These are phyloP conservation scores for Dasypogon diadema DNA, from an alignment of 2,888 invertebrate species.

Conservation along the genomic window DNA sequence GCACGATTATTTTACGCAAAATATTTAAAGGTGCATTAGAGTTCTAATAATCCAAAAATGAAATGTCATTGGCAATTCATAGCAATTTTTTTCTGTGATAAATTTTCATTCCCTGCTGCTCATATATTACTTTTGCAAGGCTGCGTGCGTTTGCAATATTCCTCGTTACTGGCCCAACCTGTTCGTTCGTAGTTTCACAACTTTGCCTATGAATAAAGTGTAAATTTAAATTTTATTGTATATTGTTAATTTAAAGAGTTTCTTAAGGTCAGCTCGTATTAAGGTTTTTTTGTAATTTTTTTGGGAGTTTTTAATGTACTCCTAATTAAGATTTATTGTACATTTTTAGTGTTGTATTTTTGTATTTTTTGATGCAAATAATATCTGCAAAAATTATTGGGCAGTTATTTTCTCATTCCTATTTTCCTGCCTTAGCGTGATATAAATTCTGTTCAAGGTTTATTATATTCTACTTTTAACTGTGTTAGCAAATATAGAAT, in stretches of 20 bases:
- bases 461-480: too few relatives aligned
- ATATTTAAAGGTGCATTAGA: too few relatives aligned
- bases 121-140: neutral
- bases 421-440: too few relatives aligned
- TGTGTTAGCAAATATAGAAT: too few relatives aligned
- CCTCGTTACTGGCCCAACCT: neutral
- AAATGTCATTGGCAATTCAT: constrained; percentile 15
- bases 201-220: neutral
- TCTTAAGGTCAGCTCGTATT: neutral
- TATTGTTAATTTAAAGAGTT: neutral
- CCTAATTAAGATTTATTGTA: constrained; percentile 30
- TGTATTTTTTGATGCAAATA: constrained; percentile 41
- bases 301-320: constrained; percentile 1
- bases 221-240: constrained; percentile 17
- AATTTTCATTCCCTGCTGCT: neutral
- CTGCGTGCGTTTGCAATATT: neutral
- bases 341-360: constrained; percentile 42
- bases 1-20: neutral
- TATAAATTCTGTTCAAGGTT: too few relatives aligned
- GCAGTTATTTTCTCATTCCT: neutral
- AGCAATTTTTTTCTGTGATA: constrained; percentile 34
- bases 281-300: constrained; percentile 28
- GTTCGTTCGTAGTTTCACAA: neutral
- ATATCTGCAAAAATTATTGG: constrained; percentile 24
- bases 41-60: neutral